Evolutionary conservation across 1,140 invertebrate genomes (phyloP).

Genomic region (Drosophila rhopaloa): DNA sequence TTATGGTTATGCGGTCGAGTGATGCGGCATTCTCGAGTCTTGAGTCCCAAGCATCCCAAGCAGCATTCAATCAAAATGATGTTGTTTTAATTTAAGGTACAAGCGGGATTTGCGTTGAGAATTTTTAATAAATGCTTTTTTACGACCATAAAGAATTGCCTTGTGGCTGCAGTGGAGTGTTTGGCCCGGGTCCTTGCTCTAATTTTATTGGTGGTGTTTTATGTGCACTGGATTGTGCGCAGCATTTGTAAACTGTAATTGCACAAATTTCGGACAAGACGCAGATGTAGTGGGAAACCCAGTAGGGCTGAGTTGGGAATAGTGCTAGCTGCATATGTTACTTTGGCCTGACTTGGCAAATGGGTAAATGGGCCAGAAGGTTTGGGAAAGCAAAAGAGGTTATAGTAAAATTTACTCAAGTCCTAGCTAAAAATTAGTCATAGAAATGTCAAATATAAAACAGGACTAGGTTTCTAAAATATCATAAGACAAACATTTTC

Average conservation of each 20-base stretch:
- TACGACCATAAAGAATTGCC: constrained; percentile 63
- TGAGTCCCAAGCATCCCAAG: constrained; percentile 12
- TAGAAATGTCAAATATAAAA: background rate
- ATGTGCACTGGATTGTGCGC: constrained; percentile 73
- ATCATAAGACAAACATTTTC: background rate
- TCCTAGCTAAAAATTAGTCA: background rate
- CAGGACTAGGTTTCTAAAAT: background rate
- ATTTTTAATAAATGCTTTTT: constrained; percentile 81
- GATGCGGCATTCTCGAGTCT: constrained; percentile 32
- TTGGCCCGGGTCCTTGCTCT: constrained; percentile 57
- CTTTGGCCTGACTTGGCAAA: background rate
- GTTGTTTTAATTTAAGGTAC: constrained; percentile 77
- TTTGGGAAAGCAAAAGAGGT: background rate
- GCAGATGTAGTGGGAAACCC: constrained; percentile 32
- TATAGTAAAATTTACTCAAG: background rate
- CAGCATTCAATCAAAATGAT: constrained; percentile 78
- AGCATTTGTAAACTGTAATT: constrained; percentile 76
- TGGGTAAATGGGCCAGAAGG: constrained; percentile 11
- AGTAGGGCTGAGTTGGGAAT: constrained; percentile 20
- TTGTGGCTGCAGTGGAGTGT: constrained; percentile 24
- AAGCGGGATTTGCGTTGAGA: constrained; percentile 74
- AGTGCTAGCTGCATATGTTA: constrained; percentile 20
- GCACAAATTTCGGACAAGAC: constrained; percentile 49
- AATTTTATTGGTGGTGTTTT: constrained; percentile 81
- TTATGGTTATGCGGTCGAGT: constrained; percentile 68